These are phyloP conservation scores for Vespertilio murinus DNA, from an alignment of 2,797 vertebrate species.

Conservation along the genomic window DNA sequence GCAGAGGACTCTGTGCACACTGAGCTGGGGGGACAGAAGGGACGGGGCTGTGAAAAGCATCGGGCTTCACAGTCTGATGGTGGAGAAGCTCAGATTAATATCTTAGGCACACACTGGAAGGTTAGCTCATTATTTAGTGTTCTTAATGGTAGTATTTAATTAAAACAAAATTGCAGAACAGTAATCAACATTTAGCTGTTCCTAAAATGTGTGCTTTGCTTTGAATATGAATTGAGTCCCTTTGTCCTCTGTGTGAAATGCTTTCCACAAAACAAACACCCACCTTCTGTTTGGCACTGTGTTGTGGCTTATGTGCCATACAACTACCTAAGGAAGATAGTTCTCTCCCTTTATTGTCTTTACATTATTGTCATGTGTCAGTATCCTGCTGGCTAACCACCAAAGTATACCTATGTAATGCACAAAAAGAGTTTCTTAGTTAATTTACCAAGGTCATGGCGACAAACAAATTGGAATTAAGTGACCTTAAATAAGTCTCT, in stretches of 20 bases:
- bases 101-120: slow-evolving; percentile 11
- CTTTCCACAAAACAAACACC: not conserved
- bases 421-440: not conserved
- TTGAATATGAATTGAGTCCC: slow-evolving; percentile 53
- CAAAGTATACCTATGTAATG: not conserved
- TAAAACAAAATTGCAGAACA: slow-evolving; percentile 34
- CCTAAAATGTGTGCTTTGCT: slow-evolving; percentile 14
- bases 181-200: slow-evolving; percentile 54
- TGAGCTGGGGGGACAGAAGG: not conserved
- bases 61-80: not conserved
- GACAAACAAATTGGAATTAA: not conserved
- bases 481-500: not conserved
- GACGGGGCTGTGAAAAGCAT: not conserved
- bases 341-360: not conserved
- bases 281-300: not conserved
- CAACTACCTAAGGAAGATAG: not conserved
- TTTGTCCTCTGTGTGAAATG: slow-evolving; percentile 36
- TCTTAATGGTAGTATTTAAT: slow-evolving; percentile 60
- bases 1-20: not conserved
- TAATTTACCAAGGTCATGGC: not conserved
- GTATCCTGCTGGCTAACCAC: not conserved
- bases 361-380: not conserved
- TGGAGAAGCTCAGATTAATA: slow-evolving; percentile 5
- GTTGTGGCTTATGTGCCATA: not conserved
- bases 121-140: slow-evolving; percentile 1